A percentile compares a stretch with the other conserved stretches of the same genome.
Evolutionary conservation across 1,140 invertebrate genomes (phyloP).

Genomic region (Melanaphis sacchari): DNA sequence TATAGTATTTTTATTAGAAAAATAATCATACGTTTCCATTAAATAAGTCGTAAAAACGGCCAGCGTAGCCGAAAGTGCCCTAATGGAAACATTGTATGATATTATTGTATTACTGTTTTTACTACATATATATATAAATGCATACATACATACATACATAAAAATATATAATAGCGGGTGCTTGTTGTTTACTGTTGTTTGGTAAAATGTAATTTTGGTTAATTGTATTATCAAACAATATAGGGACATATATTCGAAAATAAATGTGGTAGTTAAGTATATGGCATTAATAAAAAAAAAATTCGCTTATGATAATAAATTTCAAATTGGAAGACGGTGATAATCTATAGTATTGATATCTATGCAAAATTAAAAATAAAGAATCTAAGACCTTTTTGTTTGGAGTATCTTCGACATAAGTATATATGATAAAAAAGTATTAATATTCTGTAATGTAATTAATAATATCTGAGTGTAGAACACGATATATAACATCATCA

Average conservation of each 20-base stretch:
- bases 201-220: neutral
- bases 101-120: neutral
- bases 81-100: constrained; percentile 12
- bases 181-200: neutral
- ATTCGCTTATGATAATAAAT: neutral
- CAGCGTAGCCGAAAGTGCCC: neutral
- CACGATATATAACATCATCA: neutral
- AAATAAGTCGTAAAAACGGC: neutral
- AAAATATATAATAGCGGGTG: neutral
- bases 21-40: constrained; percentile 32
- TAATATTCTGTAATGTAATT: neutral
- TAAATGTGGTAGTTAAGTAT: neutral
- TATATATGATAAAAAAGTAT: neutral
- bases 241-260: neutral
- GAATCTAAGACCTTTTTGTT: neutral
- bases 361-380: neutral
- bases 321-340: neutral
- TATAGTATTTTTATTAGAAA: constrained; percentile 37
- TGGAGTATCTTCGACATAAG: neutral
- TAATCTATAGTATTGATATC: neutral
- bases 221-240: neutral
- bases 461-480: neutral
- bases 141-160: neutral
- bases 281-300: neutral
- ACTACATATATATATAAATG: neutral